Conservation (phyloP, 2,797 vertebrate genomes). For the Micromesistius poutassou region DNA sequence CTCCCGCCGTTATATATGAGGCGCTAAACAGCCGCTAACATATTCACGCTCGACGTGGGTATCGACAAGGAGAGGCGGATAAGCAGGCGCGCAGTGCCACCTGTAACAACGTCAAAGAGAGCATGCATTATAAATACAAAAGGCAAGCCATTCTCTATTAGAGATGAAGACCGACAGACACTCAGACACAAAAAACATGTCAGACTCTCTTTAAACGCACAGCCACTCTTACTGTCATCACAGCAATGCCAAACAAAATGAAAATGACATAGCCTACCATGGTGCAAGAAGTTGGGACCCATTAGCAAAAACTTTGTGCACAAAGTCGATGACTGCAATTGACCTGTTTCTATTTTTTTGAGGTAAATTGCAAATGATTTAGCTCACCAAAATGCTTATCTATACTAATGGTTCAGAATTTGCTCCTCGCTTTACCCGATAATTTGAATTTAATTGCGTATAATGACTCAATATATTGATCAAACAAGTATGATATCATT, state of each 20-base stretch:
- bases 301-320: not conserved
- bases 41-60: slow-evolving; percentile 17
- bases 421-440: not conserved
- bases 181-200: slow-evolving; percentile 71
- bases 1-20: not conserved
- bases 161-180: slow-evolving; percentile 70
- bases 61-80: slow-evolving; percentile 58
- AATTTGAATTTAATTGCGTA: not conserved
- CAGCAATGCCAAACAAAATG: slow-evolving; percentile 70
- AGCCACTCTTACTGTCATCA: slow-evolving; percentile 60
- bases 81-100: slow-evolving; percentile 62
- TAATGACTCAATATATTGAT: slow-evolving; percentile 29
- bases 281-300: slow-evolving; percentile 25
- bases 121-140: slow-evolving; percentile 73
- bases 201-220: slow-evolving; percentile 71
- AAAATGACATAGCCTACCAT: slow-evolving; percentile 68
- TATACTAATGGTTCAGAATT: not conserved
- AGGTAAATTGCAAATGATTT: not conserved
- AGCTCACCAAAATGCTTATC: not conserved
- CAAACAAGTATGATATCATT: slow-evolving; percentile 16
- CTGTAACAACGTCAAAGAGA: slow-evolving; percentile 71
- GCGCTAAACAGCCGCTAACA: not conserved
- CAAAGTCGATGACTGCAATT: not conserved
- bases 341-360: not conserved
- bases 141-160: slow-evolving; percentile 73